These are phyloP conservation scores for Poecilobothrus nobilitatus DNA, from an alignment of 2,888 invertebrate species.

Conservation along the genomic window DNA sequence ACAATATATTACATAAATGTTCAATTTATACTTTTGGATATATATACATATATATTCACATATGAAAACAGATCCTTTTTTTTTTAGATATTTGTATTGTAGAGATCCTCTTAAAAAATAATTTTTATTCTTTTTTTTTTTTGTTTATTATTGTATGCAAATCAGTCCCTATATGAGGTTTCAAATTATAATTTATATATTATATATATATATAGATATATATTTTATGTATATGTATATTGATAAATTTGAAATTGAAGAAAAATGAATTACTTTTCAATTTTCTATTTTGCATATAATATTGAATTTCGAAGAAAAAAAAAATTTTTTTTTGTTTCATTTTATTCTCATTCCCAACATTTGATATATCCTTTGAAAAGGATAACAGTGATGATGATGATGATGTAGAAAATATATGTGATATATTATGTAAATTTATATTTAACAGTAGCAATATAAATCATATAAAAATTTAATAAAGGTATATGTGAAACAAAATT, in stretches of 20 bases:
- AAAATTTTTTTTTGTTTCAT: too few species aligned
- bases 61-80: not conserved
- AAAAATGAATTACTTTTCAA: not conserved
- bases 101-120: not conserved
- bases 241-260: not conserved
- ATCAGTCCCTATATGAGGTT: slow-evolving; percentile 1
- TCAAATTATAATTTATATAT: not conserved
- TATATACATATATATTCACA: not conserved
- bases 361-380: too few species aligned
- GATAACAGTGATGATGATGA: too few species aligned
- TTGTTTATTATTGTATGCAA: not conserved
- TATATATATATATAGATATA: not conserved
- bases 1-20: not conserved
- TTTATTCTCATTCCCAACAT: too few species aligned
- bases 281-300: too few species aligned
- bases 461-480: too few species aligned
- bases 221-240: not conserved
- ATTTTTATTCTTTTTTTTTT: not conserved
- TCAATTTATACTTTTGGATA: not conserved
- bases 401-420: too few species aligned
- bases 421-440: too few species aligned
- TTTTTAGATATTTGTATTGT: too few species aligned
- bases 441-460: too few species aligned
- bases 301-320: too few species aligned
- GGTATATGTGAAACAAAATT: too few species aligned